Base-by-base conservation (phyloP, 2,888 invertebrate genomes). In the Pachydiplax longipennis region DNA sequence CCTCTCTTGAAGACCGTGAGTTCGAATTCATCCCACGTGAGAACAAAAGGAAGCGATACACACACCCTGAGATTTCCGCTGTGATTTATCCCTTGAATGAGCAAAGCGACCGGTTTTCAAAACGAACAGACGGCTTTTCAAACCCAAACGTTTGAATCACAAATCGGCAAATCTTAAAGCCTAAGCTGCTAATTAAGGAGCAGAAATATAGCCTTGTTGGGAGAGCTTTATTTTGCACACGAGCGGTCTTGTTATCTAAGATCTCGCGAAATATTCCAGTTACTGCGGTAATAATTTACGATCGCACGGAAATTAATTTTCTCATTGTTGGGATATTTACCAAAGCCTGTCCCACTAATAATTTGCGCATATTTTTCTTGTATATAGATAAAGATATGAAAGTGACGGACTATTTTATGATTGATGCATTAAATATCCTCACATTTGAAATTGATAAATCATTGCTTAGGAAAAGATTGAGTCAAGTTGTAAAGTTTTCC, bases 81-180 rank as follows among this genome's bases (percentile, higher is more conserved):
- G 31, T 22, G 83, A 83, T 83, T 83, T 58, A 83, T 83, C 58
- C 48, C 83, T 83, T 53, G 53, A 58, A 35, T 83, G 58, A 31
- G n/a, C 83, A 53, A 48, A 22, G 58, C 58, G 58, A 58, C 83
- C 83, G 31, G 53, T 58, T 83, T 83, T 83, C 83, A 83, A 83
- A 83, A 58, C 58, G 35, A 48, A 53, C 25, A 25, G 53, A 83
- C 53, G 53, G 31, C 53, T 12, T 48, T 48, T 31, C 53, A 48
- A 65, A 83, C 48, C 82, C 5, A 73, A 73, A 10, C 73, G 31
- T 73, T 73, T 25, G 31, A 73, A 31, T 25, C 13, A 73, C 5
- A 25, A 8, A 73, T 25, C 8, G 73, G 73, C 25, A 73, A 31
- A 73, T 25, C 25, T 15, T 53, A 18, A 53, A 53, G 53, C 53